Conservation (phyloP, 2,888 invertebrate genomes). For the Ligdia adustata region DNA sequence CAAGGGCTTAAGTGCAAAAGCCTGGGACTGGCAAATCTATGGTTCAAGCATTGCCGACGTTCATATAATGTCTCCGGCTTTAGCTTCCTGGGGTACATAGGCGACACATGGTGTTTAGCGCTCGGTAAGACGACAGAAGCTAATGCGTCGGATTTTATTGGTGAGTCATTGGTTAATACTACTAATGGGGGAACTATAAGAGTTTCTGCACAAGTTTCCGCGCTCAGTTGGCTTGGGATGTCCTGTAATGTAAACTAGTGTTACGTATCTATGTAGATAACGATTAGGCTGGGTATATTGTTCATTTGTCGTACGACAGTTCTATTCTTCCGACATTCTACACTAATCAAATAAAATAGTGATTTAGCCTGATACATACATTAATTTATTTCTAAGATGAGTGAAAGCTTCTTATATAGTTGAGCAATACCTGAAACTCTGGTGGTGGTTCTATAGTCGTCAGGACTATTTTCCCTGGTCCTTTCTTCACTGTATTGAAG, state of each 20-base stretch:
- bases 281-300: no score
- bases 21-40: constrained; percentile 73
- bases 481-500: constrained; percentile 92
- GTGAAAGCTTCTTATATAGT: no score
- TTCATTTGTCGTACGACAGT: no score
- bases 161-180: constrained; percentile 52
- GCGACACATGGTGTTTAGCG: constrained; percentile 59
- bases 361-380: no score
- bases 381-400: no score
- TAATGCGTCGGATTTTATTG: constrained; percentile 37
- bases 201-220: constrained; percentile 54
- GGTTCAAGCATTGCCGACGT: constrained; percentile 69
- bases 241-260: no score
- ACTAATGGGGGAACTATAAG: constrained; percentile 57
- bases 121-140: constrained; percentile 49
- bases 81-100: constrained; percentile 67
- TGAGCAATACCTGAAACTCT: constrained; percentile 92
- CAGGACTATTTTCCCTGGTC: constrained; percentile 86
- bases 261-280: no score
- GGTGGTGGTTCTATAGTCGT: constrained; percentile 92
- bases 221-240: constrained; percentile 51
- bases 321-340: no score
- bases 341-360: no score
- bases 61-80: constrained; percentile 70
- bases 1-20: constrained; percentile 85